Evolutionary conservation across 35 echinoderm and acorn worm species (phyloP).

Genomic region (Holothuria glaberrima): DNA sequence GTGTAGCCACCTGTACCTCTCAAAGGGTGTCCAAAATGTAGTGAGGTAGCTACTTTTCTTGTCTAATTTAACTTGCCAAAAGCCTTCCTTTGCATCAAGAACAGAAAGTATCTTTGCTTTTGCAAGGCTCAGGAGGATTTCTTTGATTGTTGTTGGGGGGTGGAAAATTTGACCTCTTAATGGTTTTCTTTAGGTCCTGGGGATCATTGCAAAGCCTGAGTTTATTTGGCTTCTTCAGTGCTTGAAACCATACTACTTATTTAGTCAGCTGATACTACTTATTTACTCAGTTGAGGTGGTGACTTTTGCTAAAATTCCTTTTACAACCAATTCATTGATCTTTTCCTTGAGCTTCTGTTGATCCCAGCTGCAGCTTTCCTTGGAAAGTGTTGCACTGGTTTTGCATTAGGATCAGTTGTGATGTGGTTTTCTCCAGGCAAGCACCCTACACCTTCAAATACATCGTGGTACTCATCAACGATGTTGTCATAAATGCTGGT

Average conservation of each 20-base stretch:
- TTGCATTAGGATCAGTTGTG: conserved; percentile 45
- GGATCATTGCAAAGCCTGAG: no score
- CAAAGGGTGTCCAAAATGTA: no score
- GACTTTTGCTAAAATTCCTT: no score
- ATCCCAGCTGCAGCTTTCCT: conserved; percentile 1
- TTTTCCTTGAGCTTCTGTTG: no score
- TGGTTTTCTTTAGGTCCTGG: not conserved
- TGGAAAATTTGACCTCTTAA: conserved; percentile 1
- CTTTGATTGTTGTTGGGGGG: conserved; percentile 29
- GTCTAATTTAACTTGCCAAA: no score
- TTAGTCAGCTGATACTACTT: no score
- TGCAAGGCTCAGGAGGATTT: conserved; percentile 17
- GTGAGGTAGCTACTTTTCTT: conserved; percentile 28
- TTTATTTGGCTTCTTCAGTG: no score
- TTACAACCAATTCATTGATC: no score
- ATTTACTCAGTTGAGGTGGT: no score
- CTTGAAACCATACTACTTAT: no score
- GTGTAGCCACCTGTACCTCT: conserved; percentile 1
- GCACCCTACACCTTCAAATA: conserved; percentile 60
- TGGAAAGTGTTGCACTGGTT: no score
- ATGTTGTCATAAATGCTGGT: no score
- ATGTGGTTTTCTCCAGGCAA: conserved; percentile 66
- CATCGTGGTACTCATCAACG: conserved; percentile 57
- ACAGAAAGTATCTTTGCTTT: conserved; percentile 64
- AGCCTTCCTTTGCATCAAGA: conserved; percentile 58